phyloP scores from a whole-genome alignment of 2,113 vertebrate genomes.

The Oncorhynchus masou region DNA sequence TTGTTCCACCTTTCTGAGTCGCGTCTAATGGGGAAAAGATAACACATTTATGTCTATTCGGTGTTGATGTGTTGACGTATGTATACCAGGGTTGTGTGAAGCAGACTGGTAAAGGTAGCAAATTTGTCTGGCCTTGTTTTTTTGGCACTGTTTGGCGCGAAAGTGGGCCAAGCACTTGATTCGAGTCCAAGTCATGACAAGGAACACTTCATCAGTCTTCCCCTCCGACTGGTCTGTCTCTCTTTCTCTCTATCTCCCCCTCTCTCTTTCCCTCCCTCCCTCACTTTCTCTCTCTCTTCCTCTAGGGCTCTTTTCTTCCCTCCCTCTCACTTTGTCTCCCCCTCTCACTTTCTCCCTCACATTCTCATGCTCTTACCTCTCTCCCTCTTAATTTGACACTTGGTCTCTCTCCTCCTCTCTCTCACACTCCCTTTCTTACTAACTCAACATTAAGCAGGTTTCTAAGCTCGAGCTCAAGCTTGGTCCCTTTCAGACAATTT shows the following conservation, averaged over 20 bases:
- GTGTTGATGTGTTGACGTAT: constrained; percentile 37
- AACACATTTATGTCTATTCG: constrained; percentile 59
- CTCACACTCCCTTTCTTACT: not conserved
- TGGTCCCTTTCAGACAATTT: no score
- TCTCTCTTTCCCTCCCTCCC: no score
- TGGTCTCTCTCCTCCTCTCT: not conserved
- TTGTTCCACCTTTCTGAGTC: constrained; percentile 57
- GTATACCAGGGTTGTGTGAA: constrained; percentile 11
- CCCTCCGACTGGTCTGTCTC: not conserved
- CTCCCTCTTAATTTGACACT: not conserved
- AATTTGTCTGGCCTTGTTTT: constrained; percentile 44
- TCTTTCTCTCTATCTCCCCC: not conserved
- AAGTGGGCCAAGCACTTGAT: constrained; percentile 34
- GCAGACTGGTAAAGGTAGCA: constrained; percentile 45
- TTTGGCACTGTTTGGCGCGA: not conserved
- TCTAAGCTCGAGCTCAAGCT: not conserved
- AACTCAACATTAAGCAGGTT: not conserved
- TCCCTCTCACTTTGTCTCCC: not conserved
- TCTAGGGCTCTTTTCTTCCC: not conserved
- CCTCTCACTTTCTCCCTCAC: not conserved
- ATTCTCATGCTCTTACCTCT: not conserved
- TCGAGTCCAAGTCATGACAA: constrained; percentile 17
- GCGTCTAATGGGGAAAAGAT: not conserved
- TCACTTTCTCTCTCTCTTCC: not conserved
- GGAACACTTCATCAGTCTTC: constrained; percentile 22